Conservation (phyloP, 2,797 vertebrate genomes). For the Rhinichthys osculus region DNA sequence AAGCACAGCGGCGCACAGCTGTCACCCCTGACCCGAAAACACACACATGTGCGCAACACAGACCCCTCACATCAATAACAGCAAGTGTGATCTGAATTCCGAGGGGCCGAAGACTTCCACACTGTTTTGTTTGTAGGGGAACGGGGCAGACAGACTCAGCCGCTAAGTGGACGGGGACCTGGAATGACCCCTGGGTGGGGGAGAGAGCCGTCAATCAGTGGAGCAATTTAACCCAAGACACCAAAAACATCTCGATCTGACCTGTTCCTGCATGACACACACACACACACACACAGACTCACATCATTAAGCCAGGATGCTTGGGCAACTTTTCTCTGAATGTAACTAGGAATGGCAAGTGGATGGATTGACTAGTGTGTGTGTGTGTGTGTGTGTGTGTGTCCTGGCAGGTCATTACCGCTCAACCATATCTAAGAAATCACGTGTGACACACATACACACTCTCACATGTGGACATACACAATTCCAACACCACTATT, state of each 20-base stretch:
- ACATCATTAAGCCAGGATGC: slow-evolving; percentile 2
- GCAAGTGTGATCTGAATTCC: slow-evolving; percentile 32
- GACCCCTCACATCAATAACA: slow-evolving; percentile 12
- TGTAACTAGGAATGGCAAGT: slow-evolving; percentile 43
- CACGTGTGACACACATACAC: not conserved
- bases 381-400: not conserved
- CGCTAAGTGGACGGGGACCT: slow-evolving; percentile 14
- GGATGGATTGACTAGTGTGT: slow-evolving; percentile 55
- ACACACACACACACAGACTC: not conserved
- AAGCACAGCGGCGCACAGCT: slow-evolving; percentile 45
- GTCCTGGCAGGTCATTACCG: slow-evolving; percentile 53
- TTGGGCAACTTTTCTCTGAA: slow-evolving; percentile 9
- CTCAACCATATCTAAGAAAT: slow-evolving; percentile 26
- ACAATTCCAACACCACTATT: not conserved
- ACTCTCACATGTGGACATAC: not conserved
- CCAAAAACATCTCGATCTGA: slow-evolving; percentile 24
- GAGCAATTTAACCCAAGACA: slow-evolving; percentile 40
- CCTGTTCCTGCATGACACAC: slow-evolving; percentile 27
- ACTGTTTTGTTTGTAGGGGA: not conserved
- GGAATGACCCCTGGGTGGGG: slow-evolving; percentile 36
- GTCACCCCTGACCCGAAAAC: slow-evolving; percentile 52
- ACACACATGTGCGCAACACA: not conserved
- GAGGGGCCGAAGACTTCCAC: not conserved
- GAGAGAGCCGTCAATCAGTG: slow-evolving; percentile 44
- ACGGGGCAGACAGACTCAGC: not conserved